Base-by-base conservation (phyloP, 2,888 invertebrate genomes). In the Campoletis raptor region DNA sequence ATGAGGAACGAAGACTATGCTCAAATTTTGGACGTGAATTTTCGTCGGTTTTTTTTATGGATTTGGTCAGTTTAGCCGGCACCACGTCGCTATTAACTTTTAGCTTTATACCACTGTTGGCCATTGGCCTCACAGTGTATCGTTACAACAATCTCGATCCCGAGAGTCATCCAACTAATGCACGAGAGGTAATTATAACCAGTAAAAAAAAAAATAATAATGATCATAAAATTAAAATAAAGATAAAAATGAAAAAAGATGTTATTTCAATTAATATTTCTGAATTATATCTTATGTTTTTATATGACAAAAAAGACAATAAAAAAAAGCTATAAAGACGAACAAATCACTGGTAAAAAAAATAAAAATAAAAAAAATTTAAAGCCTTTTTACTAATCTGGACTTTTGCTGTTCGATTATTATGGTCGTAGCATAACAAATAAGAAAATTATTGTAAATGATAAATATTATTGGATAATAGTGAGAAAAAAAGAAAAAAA, bases 91-190 rank as follows among this genome's bases (percentile, higher is more conserved):
- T 89, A 94, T 97, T 93, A 95, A 93, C 94, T 40, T 89, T 97
- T 94, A 96, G 97, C 91, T 95, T 98, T 94, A 96, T 98, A 94
- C 98, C 98, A 90, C 95, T 98, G 90, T 95, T 98, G 94, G 97
- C 97, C 88, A 96, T 97, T 90, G 97, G 97, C 91, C 95, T 98
- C 94, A 96, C 97, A 91, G 97, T 97, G 94, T 97, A 97, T 95
- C 96, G 97, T 92, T 98, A 98, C 95, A 96, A 97, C 94, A 96
- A 96, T 92, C 95, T 96, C 91, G 98, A 98, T 95, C 98, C 98
- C 86, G 98, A 98, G 94, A 96, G 97, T 42, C 97, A 96, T 93
- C 96, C 97, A 82, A 95, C 96, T 90, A 97, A 98, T 93, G 96
- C 96, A 85, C 95, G 95, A 94, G 95, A 96, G 95, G 97, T 98